A percentile compares a stretch with the other conserved stretches of the same genome.
phyloP scores from a whole-genome alignment of 1,140 invertebrate genomes.

The Rhynchophorus ferrugineus region DNA sequence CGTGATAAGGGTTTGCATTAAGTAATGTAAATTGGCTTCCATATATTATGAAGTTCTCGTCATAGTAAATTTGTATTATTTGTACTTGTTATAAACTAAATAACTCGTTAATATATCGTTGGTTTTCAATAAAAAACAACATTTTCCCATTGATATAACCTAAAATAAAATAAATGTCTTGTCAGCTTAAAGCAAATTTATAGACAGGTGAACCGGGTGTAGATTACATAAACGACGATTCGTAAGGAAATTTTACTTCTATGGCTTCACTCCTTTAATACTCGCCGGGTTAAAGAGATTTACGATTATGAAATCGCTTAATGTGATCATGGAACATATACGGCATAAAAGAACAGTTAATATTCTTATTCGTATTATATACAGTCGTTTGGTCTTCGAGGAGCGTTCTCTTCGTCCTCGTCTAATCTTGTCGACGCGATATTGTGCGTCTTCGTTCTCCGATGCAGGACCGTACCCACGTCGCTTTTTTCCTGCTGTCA shows the following conservation, averaged over 20 bases:
- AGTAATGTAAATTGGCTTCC: no score
- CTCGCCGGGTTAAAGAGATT: constrained; percentile 20
- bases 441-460: constrained; percentile 10
- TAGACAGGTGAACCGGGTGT: no score
- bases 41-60: no score
- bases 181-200: no score
- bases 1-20: no score
- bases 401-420: constrained; percentile 20
- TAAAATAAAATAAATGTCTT: no score
- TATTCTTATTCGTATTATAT: constrained; percentile 30
- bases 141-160: no score
- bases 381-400: constrained; percentile 23
- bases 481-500: background rate
- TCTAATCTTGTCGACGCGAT: constrained; percentile 20
- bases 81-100: no score
- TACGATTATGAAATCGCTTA: constrained; percentile 36
- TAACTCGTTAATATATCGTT: no score
- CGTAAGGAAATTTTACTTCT: constrained; percentile 3
- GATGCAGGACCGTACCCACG: background rate
- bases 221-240: no score
- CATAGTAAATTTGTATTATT: no score
- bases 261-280: constrained; percentile 8
- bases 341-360: constrained; percentile 36
- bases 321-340: constrained; percentile 33
- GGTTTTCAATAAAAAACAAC: no score